Percentiles rank a stretch among this genome's conserved stretches.
Conservation (phyloP, 2,888 invertebrate species). For the Penaeus monodon region DNA sequence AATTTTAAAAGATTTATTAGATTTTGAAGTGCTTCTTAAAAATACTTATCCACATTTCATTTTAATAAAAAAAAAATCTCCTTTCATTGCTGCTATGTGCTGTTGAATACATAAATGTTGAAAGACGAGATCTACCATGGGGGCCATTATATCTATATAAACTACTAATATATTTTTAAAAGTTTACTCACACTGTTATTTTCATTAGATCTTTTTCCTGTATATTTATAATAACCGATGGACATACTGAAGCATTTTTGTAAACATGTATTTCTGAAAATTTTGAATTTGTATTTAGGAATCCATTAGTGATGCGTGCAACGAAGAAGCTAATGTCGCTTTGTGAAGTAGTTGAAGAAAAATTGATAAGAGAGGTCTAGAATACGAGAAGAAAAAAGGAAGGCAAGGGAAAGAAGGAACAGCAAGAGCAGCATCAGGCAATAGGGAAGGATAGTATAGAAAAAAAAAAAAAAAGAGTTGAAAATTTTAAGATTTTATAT, state of each 20-base stretch:
- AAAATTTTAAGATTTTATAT: no score
- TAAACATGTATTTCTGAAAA: no score
- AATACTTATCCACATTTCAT: no score
- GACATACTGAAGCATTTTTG: neutral
- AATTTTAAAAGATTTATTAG: neutral
- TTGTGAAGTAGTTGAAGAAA: slow-evolving; percentile 81
- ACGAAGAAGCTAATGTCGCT: slow-evolving; percentile 80
- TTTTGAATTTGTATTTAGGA: slow-evolving; percentile 65
- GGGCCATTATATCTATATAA: no score
- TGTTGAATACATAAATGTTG: neutral
- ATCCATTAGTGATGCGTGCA: slow-evolving; percentile 77
- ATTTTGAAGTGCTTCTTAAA: neutral
- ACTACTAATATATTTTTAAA: no score
- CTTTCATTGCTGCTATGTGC: slow-evolving; percentile 4
- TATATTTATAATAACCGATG: neutral
- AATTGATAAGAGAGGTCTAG: slow-evolving; percentile 35
- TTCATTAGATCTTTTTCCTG: no score
- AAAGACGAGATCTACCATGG: no score
- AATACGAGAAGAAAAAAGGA: slow-evolving; percentile 32
- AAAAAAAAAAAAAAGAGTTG: no score
- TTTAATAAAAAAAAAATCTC: slow-evolving; percentile 1
- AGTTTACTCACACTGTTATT: no score
- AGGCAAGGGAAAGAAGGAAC: slow-evolving; percentile 29
- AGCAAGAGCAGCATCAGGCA: neutral
- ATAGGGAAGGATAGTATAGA: no score